Percentiles rank a stretch among this genome's conserved stretches.
Evolutionary conservation across 2,888 invertebrate genomes (phyloP).

Genomic region (Tenthredo livida): DNA sequence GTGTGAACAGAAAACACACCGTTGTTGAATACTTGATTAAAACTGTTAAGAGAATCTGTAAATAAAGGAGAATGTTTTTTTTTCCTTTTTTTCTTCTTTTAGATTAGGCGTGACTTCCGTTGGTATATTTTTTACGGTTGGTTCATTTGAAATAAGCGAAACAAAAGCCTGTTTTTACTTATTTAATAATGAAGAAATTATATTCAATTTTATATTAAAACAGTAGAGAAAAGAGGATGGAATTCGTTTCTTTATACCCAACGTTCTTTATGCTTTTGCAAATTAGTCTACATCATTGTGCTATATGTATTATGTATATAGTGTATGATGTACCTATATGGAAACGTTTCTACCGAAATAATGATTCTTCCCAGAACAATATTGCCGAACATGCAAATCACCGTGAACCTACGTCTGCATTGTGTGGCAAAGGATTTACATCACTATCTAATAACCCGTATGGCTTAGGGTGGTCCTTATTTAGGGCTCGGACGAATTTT

Average conservation of each 20-base stretch:
- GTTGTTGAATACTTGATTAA: not conserved
- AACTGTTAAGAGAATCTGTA: not conserved
- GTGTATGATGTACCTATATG: too few relatives aligned
- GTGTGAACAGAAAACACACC: not conserved
- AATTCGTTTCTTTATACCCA: not conserved
- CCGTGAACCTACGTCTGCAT: not conserved
- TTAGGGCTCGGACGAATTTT: too few relatives aligned
- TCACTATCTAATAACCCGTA: not conserved
- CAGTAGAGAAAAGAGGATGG: not conserved
- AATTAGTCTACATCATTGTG: not conserved
- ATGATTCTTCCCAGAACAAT: not conserved
- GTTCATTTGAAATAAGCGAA: not conserved
- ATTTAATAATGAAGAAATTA: not conserved
- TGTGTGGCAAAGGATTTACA: not conserved
- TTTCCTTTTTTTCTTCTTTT: too few relatives aligned
- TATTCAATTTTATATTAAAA: not conserved
- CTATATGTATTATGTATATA: too few relatives aligned
- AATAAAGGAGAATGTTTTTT: not conserved
- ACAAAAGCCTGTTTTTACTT: not conserved
- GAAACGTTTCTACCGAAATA: not conserved
- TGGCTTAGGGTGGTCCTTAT: too few relatives aligned
- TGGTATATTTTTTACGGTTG: conserved; percentile 7
- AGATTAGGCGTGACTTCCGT: not conserved
- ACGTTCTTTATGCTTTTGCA: not conserved
- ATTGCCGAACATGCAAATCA: not conserved